These are phyloP conservation scores for Podarcis raffonei DNA, from an alignment of 2,113 vertebrate species.

Conservation along the genomic window DNA sequence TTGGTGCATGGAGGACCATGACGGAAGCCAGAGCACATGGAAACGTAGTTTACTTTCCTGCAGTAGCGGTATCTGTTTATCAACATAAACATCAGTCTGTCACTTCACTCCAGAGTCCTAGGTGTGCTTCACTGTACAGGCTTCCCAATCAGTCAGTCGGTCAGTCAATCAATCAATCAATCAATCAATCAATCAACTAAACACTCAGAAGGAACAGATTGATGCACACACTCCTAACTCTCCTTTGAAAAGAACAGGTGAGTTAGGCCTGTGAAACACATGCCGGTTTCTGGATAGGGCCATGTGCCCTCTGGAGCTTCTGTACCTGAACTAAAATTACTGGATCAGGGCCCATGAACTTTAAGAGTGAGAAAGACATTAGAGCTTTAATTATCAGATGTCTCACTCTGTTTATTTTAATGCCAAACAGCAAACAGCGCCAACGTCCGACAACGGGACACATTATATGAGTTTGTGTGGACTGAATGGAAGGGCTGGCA, in stretches of 20 bases:
- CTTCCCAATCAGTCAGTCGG: too few relatives aligned
- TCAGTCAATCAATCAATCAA: too few relatives aligned
- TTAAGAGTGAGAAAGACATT: not conserved
- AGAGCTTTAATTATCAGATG: slow-evolving; percentile 13
- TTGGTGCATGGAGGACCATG: too few relatives aligned
- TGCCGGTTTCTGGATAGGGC: too few relatives aligned
- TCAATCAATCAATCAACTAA: too few relatives aligned
- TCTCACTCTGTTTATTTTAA: slow-evolving; percentile 12
- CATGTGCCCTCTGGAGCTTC: not conserved
- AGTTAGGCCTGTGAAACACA: not conserved
- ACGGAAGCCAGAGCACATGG: too few relatives aligned
- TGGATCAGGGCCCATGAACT: not conserved
- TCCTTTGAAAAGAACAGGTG: not conserved
- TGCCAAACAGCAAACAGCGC: not conserved
- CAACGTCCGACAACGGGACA: slow-evolving; percentile 19
- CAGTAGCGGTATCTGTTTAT: too few relatives aligned
- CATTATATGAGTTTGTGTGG: slow-evolving; percentile 2
- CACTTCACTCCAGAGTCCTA: not conserved
- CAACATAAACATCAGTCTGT: not conserved
- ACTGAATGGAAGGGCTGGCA: slow-evolving; percentile 8
- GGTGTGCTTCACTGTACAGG: too few relatives aligned
- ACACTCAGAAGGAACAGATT: not conserved
- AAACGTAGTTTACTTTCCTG: too few relatives aligned
- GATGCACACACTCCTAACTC: not conserved
- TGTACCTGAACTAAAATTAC: not conserved